Evolutionary conservation across 2,113 vertebrate genomes (phyloP).

Genomic region (Laticauda colubrina): DNA sequence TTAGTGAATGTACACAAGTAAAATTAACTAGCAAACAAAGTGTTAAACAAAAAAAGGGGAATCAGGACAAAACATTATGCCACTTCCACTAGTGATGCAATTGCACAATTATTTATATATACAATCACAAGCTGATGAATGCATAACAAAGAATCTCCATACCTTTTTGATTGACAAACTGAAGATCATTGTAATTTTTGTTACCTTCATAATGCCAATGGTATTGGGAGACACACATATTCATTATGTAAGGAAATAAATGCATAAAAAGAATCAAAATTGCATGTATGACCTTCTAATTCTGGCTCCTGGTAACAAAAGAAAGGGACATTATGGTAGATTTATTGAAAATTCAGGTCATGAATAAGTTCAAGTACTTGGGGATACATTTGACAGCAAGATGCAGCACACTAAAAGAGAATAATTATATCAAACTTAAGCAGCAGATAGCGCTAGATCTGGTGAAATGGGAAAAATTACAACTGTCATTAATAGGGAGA

Average conservation of each 20-base stretch:
- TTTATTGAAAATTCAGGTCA: too few relatives aligned
- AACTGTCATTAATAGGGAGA: too few relatives aligned
- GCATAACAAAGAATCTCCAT: neutral
- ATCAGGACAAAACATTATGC: neutral
- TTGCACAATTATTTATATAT: neutral
- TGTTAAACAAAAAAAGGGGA: neutral
- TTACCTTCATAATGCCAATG: neutral
- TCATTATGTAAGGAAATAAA: neutral
- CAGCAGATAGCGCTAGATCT: too few relatives aligned
- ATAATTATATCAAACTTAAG: too few relatives aligned
- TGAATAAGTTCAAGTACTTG: too few relatives aligned
- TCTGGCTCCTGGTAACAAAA: neutral
- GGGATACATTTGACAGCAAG: too few relatives aligned
- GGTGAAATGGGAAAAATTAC: too few relatives aligned
- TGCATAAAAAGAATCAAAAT: neutral
- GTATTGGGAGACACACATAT: neutral
- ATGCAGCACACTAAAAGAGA: too few relatives aligned
- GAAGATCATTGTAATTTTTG: neutral
- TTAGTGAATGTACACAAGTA: neutral
- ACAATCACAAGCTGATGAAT: neutral
- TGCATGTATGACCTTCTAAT: neutral
- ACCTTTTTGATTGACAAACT: neutral
- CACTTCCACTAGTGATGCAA: neutral
- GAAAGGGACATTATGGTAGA: neutral
- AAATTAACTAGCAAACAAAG: neutral